These are phyloP conservation scores for Diphyllodes magnificus DNA, from an alignment of 2,113 vertebrate genomes.

Conservation along the genomic window DNA sequence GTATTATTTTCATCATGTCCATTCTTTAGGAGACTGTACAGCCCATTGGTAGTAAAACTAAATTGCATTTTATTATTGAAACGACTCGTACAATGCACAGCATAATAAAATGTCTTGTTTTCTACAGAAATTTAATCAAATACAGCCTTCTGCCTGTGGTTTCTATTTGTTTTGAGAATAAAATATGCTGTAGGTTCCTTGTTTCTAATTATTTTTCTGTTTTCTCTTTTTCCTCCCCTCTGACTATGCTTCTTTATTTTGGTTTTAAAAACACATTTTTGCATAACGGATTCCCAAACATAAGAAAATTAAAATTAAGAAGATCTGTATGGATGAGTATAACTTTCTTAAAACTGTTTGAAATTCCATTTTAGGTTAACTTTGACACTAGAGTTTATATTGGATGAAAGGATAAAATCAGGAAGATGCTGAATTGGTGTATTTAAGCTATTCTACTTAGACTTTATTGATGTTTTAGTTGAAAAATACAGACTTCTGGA, in stretches of 20 bases:
- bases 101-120: background rate
- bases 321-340: rapidly evolving
- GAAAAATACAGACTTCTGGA: background rate
- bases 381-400: background rate
- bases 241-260: background rate
- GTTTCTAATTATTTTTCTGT: background rate
- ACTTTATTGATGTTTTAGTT: background rate
- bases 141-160: background rate
- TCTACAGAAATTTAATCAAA: background rate
- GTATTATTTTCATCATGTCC: background rate
- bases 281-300: background rate
- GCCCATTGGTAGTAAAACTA: background rate
- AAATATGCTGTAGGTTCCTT: background rate
- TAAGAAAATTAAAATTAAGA: background rate
- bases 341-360: background rate
- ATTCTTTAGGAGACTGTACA: background rate
- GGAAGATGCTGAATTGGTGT: rapidly evolving
- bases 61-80: background rate
- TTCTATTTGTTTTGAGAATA: background rate
- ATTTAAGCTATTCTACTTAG: background rate
- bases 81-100: background rate
- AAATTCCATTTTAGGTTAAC: background rate
- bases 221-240: background rate
- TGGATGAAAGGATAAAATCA: background rate
- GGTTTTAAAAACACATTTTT: background rate